Evolutionary conservation across 2,113 vertebrate species (phyloP).

Genomic region (Parotia lawesii): DNA sequence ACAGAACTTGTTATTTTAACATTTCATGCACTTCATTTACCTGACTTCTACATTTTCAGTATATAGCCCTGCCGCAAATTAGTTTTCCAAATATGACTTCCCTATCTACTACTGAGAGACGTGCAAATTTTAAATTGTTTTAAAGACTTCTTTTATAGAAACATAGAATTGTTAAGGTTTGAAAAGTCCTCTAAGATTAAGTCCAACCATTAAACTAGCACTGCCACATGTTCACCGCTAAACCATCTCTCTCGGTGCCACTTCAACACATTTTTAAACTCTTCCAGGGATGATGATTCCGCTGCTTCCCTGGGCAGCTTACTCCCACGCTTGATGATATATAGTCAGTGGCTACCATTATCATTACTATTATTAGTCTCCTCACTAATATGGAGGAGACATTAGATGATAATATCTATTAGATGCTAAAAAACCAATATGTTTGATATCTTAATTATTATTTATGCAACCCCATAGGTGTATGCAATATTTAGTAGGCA

Average conservation of each 20-base stretch:
- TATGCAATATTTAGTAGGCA: background rate
- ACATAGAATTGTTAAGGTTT: background rate
- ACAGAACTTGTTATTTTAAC: background rate
- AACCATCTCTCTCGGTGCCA: background rate
- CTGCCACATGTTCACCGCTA: background rate
- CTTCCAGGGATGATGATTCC: background rate
- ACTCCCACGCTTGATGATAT: background rate
- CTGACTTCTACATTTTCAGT: background rate
- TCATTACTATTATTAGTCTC: background rate
- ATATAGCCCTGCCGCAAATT: background rate
- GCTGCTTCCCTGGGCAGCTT: background rate
- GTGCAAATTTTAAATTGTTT: background rate
- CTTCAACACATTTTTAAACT: background rate
- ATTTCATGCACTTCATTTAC: background rate
- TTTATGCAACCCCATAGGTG: background rate
- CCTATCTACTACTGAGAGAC: background rate
- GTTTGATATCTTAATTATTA: background rate
- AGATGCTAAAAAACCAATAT: background rate
- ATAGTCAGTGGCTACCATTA: background rate
- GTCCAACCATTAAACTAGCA: background rate
- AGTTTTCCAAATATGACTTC: background rate
- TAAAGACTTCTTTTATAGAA: background rate
- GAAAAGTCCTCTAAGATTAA: background rate
- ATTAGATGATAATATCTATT: background rate
- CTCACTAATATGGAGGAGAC: background rate